Conservation (phyloP, 1,140 invertebrate species). For the Drosophila eugracilis region DNA sequence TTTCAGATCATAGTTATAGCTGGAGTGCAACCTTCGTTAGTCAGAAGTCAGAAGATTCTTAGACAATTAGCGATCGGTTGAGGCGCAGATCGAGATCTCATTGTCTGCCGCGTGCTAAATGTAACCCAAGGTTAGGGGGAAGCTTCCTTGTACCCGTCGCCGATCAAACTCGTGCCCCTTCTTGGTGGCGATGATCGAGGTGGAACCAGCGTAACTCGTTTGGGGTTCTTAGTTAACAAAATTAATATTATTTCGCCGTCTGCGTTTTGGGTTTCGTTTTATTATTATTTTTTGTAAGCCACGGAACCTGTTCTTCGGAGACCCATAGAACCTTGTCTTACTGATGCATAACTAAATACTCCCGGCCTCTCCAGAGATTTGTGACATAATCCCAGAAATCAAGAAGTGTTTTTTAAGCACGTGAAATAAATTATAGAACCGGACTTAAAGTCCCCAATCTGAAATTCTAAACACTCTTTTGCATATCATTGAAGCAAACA, state of each 20-base stretch:
- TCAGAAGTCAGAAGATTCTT: conserved; percentile 36
- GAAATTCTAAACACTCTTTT: neutral
- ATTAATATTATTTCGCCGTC: conserved; percentile 44
- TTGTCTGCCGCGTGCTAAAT: conserved; percentile 36
- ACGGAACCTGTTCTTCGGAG: conserved; percentile 50
- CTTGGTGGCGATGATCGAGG: conserved; percentile 17
- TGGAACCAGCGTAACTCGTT: conserved; percentile 53
- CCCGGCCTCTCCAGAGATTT: conserved; percentile 44
- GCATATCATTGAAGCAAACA: conserved; percentile 1
- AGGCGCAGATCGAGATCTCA: conserved; percentile 7
- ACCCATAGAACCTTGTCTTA: conserved; percentile 2
- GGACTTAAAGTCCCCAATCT: conserved; percentile 18
- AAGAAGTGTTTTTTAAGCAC: conserved; percentile 8
- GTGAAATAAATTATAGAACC: conserved; percentile 53
- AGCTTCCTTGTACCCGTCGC: conserved; percentile 14
- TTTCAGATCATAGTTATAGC: conserved; percentile 46
- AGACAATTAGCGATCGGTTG: conserved; percentile 27
- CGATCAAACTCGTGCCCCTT: conserved; percentile 12
- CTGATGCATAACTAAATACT: conserved; percentile 14
- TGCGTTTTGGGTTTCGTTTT: conserved; percentile 23
- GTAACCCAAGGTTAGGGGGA: conserved; percentile 55
- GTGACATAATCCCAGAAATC: conserved; percentile 46
- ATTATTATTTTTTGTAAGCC: conserved; percentile 9
- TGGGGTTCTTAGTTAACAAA: conserved; percentile 48
- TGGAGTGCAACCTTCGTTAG: conserved; percentile 12